A percentile compares a stretch with the other conserved stretches of the same genome.
Conservation (phyloP, 2,888 invertebrate genomes). For the Xylophagus ater region DNA sequence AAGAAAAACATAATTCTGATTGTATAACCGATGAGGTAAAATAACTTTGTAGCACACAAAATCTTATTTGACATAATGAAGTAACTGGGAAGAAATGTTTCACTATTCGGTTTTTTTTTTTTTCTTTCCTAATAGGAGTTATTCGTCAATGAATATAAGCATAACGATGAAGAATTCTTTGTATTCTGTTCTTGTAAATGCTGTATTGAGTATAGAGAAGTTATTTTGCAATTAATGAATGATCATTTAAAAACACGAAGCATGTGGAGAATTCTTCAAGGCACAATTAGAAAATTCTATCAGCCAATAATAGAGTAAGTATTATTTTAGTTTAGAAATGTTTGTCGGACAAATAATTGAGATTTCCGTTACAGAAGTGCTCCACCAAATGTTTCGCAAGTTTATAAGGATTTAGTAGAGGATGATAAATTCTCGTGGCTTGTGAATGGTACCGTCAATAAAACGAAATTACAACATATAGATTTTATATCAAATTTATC, state of each 20-base stretch:
- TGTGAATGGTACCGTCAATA: slow-evolving; percentile 33
- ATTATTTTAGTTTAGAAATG: neutral
- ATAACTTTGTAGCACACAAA: too few relatives aligned
- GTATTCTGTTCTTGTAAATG: slow-evolving; percentile 35
- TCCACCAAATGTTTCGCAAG: slow-evolving; percentile 25
- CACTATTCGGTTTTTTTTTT: too few relatives aligned
- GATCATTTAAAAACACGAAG: slow-evolving; percentile 36
- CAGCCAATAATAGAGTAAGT: slow-evolving; percentile 35
- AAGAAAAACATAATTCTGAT: too few relatives aligned
- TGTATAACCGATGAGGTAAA: too few relatives aligned
- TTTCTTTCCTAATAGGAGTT: slow-evolving; percentile 25
- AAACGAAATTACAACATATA: slow-evolving; percentile 34
- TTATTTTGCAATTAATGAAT: slow-evolving; percentile 34
- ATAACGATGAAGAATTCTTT: slow-evolving; percentile 32
- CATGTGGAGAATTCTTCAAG: slow-evolving; percentile 34
- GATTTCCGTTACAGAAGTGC: slow-evolving; percentile 21
- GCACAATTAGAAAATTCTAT: slow-evolving; percentile 33
- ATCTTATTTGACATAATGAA: too few relatives aligned
- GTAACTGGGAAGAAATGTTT: too few relatives aligned
- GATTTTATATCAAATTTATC: slow-evolving; percentile 36
- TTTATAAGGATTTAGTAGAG: slow-evolving; percentile 32
- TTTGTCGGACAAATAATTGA: neutral
- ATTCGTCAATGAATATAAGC: slow-evolving; percentile 31
- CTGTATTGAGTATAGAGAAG: slow-evolving; percentile 36
- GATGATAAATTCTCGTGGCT: slow-evolving; percentile 35